phyloP scores from a whole-genome alignment of 92 coral and sea anemone genomes.

The Epizoanthus scotinus region DNA sequence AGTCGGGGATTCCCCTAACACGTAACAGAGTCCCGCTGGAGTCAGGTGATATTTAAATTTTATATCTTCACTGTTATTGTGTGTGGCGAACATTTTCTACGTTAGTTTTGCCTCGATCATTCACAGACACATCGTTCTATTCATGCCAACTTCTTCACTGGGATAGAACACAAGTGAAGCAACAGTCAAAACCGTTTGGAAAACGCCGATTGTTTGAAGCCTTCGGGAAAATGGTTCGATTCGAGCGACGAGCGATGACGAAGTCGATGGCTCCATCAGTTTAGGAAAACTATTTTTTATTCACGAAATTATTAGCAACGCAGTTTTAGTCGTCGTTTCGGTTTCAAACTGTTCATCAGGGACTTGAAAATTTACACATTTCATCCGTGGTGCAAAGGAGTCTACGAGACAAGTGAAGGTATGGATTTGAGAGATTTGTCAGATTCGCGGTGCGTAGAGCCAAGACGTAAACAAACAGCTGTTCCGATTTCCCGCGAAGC shows the following conservation, averaged over 20 bases:
- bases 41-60: no score
- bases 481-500: constrained; percentile 10
- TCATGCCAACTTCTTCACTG: not conserved
- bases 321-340: not conserved
- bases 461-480: constrained; percentile 8
- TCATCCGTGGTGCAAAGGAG: not conserved
- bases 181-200: not conserved
- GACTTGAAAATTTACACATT: not conserved
- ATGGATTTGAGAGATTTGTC: not conserved
- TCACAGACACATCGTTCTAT: not conserved
- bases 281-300: not conserved
- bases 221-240: constrained; percentile 6
- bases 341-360: not conserved
- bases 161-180: constrained; percentile 11
- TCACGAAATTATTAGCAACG: not conserved
- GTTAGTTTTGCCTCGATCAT: not conserved
- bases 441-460: not conserved
- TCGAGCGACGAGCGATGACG: not conserved
- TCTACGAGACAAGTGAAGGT: not conserved
- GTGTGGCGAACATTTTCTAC: no score
- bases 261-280: not conserved
- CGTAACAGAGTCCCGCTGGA: no score
- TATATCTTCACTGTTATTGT: no score
- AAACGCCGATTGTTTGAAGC: not conserved
- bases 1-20: no score